Evolutionary conservation across 1,140 invertebrate genomes (phyloP), one percentile per base, ranked within the genome.

Genomic region (Propsilocerus akamusi): DNA sequence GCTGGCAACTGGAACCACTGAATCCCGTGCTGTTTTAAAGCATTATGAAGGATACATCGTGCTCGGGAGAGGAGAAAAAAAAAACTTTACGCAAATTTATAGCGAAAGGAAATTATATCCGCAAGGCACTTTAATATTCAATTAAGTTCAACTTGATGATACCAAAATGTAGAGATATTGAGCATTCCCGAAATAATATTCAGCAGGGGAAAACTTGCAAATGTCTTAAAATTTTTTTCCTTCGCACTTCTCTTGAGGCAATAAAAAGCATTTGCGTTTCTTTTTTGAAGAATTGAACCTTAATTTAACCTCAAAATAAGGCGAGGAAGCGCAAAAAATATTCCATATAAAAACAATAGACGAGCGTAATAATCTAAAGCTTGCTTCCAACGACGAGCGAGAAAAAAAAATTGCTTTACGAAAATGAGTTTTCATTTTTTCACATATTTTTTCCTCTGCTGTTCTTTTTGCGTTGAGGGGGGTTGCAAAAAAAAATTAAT

Each of bases 301-400:
- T 41, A 41, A 41, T 41, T 41, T 41, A 41, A 41, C 34, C 34
- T 41, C 34, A 41, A 41, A 41, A 41, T 20, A 41, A 20, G 22
- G 2, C 10, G 2, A 30, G 34, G 14, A 41, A 41, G 34, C 34
- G 14, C 5, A 41, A 41, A 41, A 20, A 41, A 41, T 20, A 41
- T 41, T 41, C 14, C 34, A 41, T 41, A n/a, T n/a, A 17, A 41
- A 41, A 41, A 41, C 34, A 41, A 41, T 41, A 20, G 34, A 41
- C 17, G 34, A 20, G 22, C 22, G 34, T 22, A 37, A 41, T 41
- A 10, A n/a, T 41, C 5, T 41, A 8, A 20, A 1, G 17, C 34
- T 41, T 7, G 34, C 34, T 20, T 41, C 34, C 14, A 41, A n/a
- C 22, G 17, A 20, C 34, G 22, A 41, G 34, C 14, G 17, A 41